Percentiles rank a stretch among this genome's conserved stretches.
phyloP scores from a whole-genome alignment of 92 coral and sea anemone genomes.

The Desmophyllum pertusum region DNA sequence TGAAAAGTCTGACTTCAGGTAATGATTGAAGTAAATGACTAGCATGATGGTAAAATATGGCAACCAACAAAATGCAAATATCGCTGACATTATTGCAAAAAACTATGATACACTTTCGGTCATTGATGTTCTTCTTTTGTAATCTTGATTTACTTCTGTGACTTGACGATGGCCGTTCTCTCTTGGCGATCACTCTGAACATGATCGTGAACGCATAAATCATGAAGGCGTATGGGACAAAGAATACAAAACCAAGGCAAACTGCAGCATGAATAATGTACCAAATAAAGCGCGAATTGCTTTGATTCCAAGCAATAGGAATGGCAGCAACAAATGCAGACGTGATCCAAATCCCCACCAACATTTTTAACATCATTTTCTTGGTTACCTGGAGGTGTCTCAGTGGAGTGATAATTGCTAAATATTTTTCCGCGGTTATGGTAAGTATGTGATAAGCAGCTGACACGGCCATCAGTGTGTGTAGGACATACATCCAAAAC shows the following conservation, averaged over 20 bases:
- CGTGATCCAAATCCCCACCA: slow-evolving; percentile 50
- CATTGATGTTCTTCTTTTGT: not conserved
- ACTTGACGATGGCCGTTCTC: not conserved
- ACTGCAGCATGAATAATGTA: slow-evolving; percentile 50
- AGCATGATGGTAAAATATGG: slow-evolving; percentile 44
- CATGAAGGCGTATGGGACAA: slow-evolving; percentile 58
- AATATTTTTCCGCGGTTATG: slow-evolving; percentile 65
- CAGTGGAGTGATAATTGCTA: slow-evolving; percentile 69
- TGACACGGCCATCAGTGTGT: slow-evolving; percentile 50
- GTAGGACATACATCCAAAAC: slow-evolving; percentile 7
- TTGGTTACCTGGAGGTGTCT: slow-evolving; percentile 61
- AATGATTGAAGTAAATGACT: not conserved
- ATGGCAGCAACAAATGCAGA: slow-evolving; percentile 52
- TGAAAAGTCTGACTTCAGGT: not conserved
- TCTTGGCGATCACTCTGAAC: slow-evolving; percentile 37
- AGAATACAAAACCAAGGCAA: slow-evolving; percentile 52
- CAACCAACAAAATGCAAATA: slow-evolving; percentile 55
- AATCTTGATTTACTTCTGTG: not conserved
- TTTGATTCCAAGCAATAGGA: slow-evolving; percentile 49
- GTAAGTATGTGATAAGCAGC: slow-evolving; percentile 68
- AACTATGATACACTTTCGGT: slow-evolving; percentile 25
- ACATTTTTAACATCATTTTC: slow-evolving; percentile 21
- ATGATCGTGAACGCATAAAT: slow-evolving; percentile 52
- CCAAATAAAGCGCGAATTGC: not conserved
- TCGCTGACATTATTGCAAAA: slow-evolving; percentile 46